Base-by-base conservation (phyloP, 2,888 invertebrate species). In the Mythimna pallens region DNA sequence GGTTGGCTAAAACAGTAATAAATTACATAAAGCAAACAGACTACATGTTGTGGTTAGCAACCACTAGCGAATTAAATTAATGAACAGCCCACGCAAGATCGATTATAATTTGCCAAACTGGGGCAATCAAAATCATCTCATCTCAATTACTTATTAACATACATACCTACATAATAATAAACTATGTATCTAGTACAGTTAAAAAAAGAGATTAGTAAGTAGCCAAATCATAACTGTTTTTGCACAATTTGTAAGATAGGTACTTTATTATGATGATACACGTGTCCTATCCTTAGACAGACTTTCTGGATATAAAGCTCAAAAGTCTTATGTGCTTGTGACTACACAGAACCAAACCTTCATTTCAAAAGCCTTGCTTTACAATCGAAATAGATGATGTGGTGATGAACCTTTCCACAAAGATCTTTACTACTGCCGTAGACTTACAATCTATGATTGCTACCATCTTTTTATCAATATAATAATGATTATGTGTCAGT, bases 61-160 rank as follows among this genome's bases (percentile, higher is more conserved):
- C 12, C 12, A 64, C 17, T 62, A 25, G 30, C 57, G 40, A 62
- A 62, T 62, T 43, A 61, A 61, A 50, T 68, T 54, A 55, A 65
- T 67, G 9, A 58, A 52, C 57, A 55, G n/a, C 47, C 20, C 12
- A 69, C 58, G 75, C 62, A 63, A 78, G 22, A 74, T 78, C 50
- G 25, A 57, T 68, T 63, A 58, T 40, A 50, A 66, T 69, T 57
- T 66, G 40, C 58, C 50, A 66, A 70, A 64, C 58, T 63, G 34
- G n/a, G 54, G 57, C 70, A 76, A 76, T 65, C 57, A 68, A 76
- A 61, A 76, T 43, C 61, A 40, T 79, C 64, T 62, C 63, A 74
- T 79, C 64, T 62, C 63, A 74, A 63, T 66, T 70, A 43, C 58
- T 63, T 57, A 78, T 47, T 52, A 55, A 65, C 54, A 54, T 62